Evolutionary conservation across 2,113 vertebrate genomes (phyloP).

Genomic region (Zosterops lateralis): DNA sequence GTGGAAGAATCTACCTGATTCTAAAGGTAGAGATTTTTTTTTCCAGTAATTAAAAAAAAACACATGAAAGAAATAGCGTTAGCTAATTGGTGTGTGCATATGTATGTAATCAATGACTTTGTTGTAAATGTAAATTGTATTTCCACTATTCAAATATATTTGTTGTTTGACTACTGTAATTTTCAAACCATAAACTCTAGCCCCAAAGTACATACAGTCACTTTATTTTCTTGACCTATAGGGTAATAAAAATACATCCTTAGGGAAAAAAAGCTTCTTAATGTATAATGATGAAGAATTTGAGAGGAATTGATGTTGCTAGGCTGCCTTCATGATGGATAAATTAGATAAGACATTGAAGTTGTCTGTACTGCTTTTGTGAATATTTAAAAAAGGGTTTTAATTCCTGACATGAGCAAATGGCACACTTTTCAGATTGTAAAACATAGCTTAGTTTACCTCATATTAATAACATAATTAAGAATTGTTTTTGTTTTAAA

Average conservation of each 20-base stretch:
- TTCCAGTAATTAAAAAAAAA: background rate
- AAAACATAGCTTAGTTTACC: background rate
- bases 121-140: background rate
- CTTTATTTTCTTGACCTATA: background rate
- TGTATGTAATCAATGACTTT: background rate
- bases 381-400: background rate
- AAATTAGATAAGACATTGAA: background rate
- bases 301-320: background rate
- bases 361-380: background rate
- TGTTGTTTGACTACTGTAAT: background rate
- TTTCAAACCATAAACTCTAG: background rate
- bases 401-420: background rate
- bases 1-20: background rate
- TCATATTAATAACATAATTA: background rate
- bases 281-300: background rate
- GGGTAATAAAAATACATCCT: background rate
- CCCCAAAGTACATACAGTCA: background rate
- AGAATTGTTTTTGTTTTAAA: background rate
- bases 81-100: background rate
- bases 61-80: background rate
- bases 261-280: background rate
- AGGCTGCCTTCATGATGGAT: background rate
- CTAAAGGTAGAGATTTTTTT: background rate
- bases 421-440: fast-evolving
- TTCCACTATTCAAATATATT: background rate